Evolutionary conservation across 2,113 vertebrate species (phyloP).

Genomic region (Actinemys pallida): DNA sequence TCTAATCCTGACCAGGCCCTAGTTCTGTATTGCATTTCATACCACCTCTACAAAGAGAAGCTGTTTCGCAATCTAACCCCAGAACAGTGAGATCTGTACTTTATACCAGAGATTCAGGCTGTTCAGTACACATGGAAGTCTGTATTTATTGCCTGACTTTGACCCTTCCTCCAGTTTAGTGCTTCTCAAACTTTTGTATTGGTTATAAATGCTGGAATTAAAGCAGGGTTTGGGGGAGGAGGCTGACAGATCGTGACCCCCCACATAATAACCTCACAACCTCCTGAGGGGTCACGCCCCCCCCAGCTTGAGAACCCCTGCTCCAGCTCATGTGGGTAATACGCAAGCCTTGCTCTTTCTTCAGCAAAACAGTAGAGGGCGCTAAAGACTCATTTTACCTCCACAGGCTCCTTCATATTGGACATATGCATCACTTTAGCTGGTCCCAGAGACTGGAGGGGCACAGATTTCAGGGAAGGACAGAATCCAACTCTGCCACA

Average conservation of each 20-base stretch:
- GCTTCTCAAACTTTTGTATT: too few relatives aligned
- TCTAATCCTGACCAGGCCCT: background rate
- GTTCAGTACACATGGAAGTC: background rate
- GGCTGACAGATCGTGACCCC: too few relatives aligned
- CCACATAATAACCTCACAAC: too few relatives aligned
- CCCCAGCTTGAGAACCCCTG: too few relatives aligned
- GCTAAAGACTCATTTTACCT: slow-evolving; percentile 42
- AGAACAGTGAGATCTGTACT: background rate
- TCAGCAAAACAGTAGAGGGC: background rate
- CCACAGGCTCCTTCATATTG: slow-evolving; percentile 41
- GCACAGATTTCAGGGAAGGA: slow-evolving; percentile 51
- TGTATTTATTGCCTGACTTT: background rate
- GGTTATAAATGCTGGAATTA: too few relatives aligned
- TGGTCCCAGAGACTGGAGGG: slow-evolving; percentile 78
- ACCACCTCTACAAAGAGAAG: background rate
- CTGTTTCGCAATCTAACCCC: background rate
- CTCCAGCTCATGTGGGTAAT: background rate
- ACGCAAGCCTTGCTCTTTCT: background rate
- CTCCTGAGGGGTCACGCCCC: too few relatives aligned
- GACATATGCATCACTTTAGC: slow-evolving; percentile 69
- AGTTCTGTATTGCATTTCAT: background rate
- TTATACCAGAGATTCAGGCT: background rate
- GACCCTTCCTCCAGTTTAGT: background rate
- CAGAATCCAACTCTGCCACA: slow-evolving; percentile 87
- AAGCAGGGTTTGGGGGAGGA: too few relatives aligned